Base-by-base conservation (phyloP, 2,113 vertebrate species). In the Rhagologus leucostigma region DNA sequence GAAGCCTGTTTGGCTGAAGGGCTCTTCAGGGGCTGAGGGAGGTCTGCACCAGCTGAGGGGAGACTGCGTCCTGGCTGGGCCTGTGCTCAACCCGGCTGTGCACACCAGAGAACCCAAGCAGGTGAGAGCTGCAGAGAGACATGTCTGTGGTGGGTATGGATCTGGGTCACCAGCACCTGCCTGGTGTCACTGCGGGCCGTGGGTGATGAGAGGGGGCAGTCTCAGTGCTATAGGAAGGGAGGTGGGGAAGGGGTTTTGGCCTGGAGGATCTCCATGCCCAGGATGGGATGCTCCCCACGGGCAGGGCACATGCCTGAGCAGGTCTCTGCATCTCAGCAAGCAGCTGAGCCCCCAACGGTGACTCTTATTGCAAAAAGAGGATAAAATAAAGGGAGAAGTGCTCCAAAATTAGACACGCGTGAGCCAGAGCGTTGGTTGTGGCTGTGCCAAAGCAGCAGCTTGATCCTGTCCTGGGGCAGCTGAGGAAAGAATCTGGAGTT, bases 381-480 rank as follows among this genome's bases (percentile, higher is more conserved):
- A 88, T 44, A 73, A 95, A 93, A 92, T 75, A 82, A 42, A 59
- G 21, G n/a, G 42, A 93, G 35, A 76, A 52, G 9, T 63, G 63
- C 74, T 95, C 78, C 78, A 76, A 78, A 95, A 90, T 39, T 49
- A 70, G 53, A 56, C 15, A 9, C 0, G 19, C 8, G 1, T 27
- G 44, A 96, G 53, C 62, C 6, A 1, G 79, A 88, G 49, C 6
- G 16, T 41, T 76, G 76, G 59, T 9, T 69, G 76, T 29, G 71
- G 76, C 75, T 88, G 79, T 86, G 95, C 89, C 91, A 92, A 76
- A 92, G 91, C 83, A 92, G 89, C 91, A 94, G 91, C 91, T 92
- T 81, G 84, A 86, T 94, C 46, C 55, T 77, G 50, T 86, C 76
- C 50, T 69, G 59, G 59, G 55, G 68, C 86, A 86, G 75, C 50